Conservation (phyloP, 2,797 vertebrate species). For the Rousettus madagascariensis region DNA sequence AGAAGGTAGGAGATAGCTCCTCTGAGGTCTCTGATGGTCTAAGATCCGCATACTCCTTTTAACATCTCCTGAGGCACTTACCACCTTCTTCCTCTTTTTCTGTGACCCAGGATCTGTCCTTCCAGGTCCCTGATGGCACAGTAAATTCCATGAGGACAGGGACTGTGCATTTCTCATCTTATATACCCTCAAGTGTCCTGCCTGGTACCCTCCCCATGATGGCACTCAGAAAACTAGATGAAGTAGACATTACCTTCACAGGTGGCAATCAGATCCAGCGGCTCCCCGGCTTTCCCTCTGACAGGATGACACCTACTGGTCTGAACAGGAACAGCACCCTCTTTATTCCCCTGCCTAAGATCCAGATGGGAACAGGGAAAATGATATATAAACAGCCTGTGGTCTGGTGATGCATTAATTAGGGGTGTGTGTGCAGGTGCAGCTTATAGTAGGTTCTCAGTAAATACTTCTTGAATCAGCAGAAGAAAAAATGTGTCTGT, state of each 20-base stretch:
- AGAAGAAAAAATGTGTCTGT: background rate
- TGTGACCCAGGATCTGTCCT: background rate
- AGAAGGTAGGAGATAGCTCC: background rate
- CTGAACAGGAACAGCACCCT: conserved; percentile 4
- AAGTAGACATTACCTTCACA: background rate
- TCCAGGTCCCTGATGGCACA: background rate
- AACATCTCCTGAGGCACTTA: background rate
- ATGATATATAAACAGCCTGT: background rate
- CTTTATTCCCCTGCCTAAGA: background rate
- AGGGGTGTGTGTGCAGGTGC: background rate
- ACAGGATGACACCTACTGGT: conserved; percentile 72
- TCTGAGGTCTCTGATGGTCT: background rate
- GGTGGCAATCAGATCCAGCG: background rate
- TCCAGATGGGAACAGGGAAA: background rate
- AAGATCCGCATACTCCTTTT: background rate
- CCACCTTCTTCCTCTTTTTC: background rate
- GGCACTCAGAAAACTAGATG: background rate
- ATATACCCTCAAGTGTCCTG: background rate
- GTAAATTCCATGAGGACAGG: background rate
- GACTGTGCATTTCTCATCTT: background rate
- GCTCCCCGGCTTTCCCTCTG: conserved; percentile 65
- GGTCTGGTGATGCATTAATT: background rate
- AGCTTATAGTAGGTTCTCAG: background rate
- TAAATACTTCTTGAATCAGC: background rate
- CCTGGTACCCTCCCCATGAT: background rate